A percentile compares a stretch with the other conserved stretches of the same genome.
Conservation (phyloP, 1,140 invertebrate species). For the Drosophila obscura region DNA sequence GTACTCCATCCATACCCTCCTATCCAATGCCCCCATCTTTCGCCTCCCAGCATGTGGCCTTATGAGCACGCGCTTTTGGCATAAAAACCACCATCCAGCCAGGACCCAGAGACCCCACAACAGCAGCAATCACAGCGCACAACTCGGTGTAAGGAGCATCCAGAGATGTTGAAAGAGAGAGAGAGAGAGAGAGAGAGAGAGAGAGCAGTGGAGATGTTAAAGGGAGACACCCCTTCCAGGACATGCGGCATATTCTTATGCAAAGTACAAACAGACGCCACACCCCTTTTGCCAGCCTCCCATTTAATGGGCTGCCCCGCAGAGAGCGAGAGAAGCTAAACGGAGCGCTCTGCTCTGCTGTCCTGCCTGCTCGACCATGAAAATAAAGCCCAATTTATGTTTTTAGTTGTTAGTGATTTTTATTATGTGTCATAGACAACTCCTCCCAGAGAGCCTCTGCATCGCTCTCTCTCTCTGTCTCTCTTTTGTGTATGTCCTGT, state of each 20-base stretch:
- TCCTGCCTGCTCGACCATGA: constrained; percentile 61
- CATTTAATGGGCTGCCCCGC: constrained; percentile 57
- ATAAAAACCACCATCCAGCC: constrained; percentile 49
- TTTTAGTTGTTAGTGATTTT: constrained; percentile 83
- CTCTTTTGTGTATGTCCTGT: neutral
- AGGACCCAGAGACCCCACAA: neutral
- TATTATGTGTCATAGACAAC: constrained; percentile 80
- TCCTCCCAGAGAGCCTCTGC: constrained; percentile 17
- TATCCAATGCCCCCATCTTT: neutral
- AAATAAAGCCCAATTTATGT: constrained; percentile 81
- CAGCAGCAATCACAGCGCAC: constrained; percentile 56
- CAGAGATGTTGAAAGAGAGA: no score
- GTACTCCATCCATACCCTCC: no score
- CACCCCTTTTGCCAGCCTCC: constrained; percentile 58
- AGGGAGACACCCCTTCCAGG: neutral
- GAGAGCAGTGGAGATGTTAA: neutral
- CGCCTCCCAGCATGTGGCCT: constrained; percentile 49
- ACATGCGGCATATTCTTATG: constrained; percentile 70
- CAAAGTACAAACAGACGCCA: constrained; percentile 63
- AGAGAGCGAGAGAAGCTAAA: constrained; percentile 6
- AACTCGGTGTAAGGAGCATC: constrained; percentile 40
- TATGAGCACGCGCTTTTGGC: constrained; percentile 60
- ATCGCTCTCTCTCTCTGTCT: neutral
- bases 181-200: no score
- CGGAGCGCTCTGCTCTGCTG: neutral